Base-by-base conservation (phyloP, 1,140 invertebrate species). In the Drosophila obscura region DNA sequence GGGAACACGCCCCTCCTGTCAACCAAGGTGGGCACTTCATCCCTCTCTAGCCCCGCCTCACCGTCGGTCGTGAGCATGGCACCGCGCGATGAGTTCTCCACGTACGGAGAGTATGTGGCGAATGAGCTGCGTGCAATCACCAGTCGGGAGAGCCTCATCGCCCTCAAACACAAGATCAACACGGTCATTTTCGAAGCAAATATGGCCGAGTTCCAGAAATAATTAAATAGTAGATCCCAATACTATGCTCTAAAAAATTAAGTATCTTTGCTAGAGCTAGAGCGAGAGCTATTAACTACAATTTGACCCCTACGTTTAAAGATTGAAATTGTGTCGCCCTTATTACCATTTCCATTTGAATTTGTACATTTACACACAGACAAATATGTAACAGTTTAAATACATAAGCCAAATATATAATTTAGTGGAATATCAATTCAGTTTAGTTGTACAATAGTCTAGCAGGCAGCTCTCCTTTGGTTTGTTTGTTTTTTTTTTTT, bases 121-220 rank as follows among this genome's bases (percentile, higher is more conserved):
- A 91, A 91, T 64, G 90, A 91, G 69, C 85, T 91, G 85, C 81
- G 90, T 24, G 78, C 77, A 52, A 91, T 91, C 19, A 72, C 58
- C 44, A 90, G 78, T 46, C 46, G 89, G 15, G 88, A 91, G 68
- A 73, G 88, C 35, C 66, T 91, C n/a, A 73, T 91, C n/a, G 68
- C 82, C 5, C 65, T 91, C 1, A 91, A 91, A 59, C 90, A 91
- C 65, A 91, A 91, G 58, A 91, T 91, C n/a, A 91, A 91, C 49
- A 91, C 89, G 9, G 90, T 89, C n/a, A 90, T 91, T 4, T 91
- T 91, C 44, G 90, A 91, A 53, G 90, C 90, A 16, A 91, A 82
- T 69, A 91, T 91, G 90, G 77, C 89, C 13, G 89, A 91, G 43
- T 35, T 91, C 35, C 90, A 90, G 26, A 91, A 91, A 68, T 91